These are phyloP conservation scores for Alligator mississippiensis DNA, from an alignment of 2,113 vertebrate genomes.

Conservation along the genomic window DNA sequence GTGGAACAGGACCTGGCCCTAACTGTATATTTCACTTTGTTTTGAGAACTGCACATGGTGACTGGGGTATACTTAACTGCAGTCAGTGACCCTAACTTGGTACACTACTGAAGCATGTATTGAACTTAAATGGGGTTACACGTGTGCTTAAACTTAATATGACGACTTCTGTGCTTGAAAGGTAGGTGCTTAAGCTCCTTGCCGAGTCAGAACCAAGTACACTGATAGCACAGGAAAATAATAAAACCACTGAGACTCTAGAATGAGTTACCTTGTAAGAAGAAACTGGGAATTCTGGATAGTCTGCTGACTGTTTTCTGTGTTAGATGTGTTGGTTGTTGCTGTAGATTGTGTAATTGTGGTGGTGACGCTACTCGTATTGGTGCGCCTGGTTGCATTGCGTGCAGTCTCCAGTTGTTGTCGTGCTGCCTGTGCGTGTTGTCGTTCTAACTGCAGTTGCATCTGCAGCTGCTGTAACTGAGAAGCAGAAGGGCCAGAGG, in stretches of 20 bases:
- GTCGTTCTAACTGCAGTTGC: constrained; percentile 97
- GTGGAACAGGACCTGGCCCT: too few relatives aligned
- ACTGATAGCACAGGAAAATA: neutral
- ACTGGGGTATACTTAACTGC: too few relatives aligned
- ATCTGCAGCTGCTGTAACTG: constrained; percentile 99
- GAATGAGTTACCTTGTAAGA: constrained; percentile 88
- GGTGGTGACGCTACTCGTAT: constrained; percentile 89
- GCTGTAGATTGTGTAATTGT: constrained; percentile 88
- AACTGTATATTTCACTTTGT: too few relatives aligned
- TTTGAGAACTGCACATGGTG: too few relatives aligned
- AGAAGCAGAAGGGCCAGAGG: constrained; percentile 95
- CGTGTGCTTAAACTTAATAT: neutral
- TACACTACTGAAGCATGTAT: neutral
- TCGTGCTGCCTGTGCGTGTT: constrained; percentile 95
- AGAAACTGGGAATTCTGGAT: constrained; percentile 96
- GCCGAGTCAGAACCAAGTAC: neutral
- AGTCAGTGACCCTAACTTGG: too few relatives aligned
- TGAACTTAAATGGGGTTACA: neutral
- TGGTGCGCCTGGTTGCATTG: constrained; percentile 92
- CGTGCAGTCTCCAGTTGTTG: constrained; percentile 96
- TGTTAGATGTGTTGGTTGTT: constrained; percentile 85
- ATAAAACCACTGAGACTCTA: neutral
- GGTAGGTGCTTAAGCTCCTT: neutral
- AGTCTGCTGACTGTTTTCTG: constrained; percentile 89
- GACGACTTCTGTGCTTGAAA: neutral